Evolutionary conservation across 2,797 vertebrate species (phyloP).

Genomic region (Gymnoscopelus braueri): DNA sequence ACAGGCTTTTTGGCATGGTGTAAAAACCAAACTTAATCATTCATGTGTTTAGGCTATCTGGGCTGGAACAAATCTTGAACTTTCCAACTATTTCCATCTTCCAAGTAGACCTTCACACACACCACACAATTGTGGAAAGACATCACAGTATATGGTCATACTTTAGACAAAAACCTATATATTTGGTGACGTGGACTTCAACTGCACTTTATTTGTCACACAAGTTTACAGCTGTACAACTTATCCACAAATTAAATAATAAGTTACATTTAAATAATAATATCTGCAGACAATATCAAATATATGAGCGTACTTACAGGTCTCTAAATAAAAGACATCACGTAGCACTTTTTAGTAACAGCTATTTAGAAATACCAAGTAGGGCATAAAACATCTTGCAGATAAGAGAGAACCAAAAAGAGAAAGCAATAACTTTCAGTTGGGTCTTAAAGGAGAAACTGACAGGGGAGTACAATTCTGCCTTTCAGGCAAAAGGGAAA

Average conservation of each 20-base stretch:
- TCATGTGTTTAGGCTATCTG: not conserved
- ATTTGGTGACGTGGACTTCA: too few relatives aligned
- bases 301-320: not conserved
- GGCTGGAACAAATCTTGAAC: not conserved
- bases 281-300: not conserved
- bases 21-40: not conserved
- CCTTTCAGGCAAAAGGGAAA: slow-evolving; percentile 34
- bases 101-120: not conserved
- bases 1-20: not conserved
- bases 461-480: not conserved
- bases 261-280: not conserved
- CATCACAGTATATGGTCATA: not conserved
- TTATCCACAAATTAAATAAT: not conserved
- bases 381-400: not conserved
- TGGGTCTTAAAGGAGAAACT: not conserved
- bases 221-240: not conserved
- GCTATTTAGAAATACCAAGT: not conserved
- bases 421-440: slow-evolving; percentile 14
- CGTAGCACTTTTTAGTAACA: not conserved
- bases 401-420: not conserved
- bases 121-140: not conserved
- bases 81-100: slow-evolving; percentile 8
- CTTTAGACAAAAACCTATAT: too few relatives aligned
- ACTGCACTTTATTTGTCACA: too few relatives aligned
- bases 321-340: not conserved